Evolutionary conservation across 2,888 invertebrate species (phyloP).

Genomic region (Scaptodrosophila latifasciaeformis): DNA sequence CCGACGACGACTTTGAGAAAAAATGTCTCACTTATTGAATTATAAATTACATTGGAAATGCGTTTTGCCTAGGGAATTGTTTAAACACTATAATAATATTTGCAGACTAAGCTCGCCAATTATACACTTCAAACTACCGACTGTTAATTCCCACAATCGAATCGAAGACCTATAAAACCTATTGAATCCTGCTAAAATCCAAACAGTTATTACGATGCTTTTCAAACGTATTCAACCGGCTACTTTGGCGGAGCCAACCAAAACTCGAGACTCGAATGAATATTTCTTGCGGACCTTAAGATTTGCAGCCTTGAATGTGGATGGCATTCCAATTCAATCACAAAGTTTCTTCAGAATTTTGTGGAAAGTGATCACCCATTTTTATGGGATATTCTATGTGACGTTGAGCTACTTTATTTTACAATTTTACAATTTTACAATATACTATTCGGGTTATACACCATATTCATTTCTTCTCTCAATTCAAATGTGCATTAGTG

Average conservation of each 20-base stretch:
- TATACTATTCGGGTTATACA: conserved; percentile 14
- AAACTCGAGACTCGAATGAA: conserved; percentile 22
- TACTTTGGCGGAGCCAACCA: conserved; percentile 12
- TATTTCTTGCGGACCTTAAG: conserved; percentile 19
- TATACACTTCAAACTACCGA: too few relatives aligned
- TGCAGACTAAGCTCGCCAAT: too few relatives aligned
- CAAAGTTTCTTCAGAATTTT: conserved; percentile 5
- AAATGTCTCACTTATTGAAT: too few relatives aligned
- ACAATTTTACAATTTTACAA: conserved; percentile 23
- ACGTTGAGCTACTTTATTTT: conserved; percentile 27
- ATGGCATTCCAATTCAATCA: conserved; percentile 14
- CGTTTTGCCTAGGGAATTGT: too few relatives aligned
- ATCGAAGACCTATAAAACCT: too few relatives aligned
- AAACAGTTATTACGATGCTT: too few relatives aligned
- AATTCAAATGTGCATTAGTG: conserved; percentile 26
- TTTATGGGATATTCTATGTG: conserved; percentile 17
- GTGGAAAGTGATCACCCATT: conserved; percentile 21
- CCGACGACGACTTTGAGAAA: too few relatives aligned
- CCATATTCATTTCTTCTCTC: conserved; percentile 24
- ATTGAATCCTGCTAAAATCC: too few relatives aligned
- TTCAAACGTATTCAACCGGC: conserved; percentile 26
- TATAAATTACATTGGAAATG: too few relatives aligned
- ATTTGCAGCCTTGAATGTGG: conserved; percentile 16
- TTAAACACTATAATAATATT: too few relatives aligned
- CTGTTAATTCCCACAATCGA: too few relatives aligned